These are phyloP conservation scores for Thera britannica DNA, from an alignment of 2,888 invertebrate species.

Conservation along the genomic window DNA sequence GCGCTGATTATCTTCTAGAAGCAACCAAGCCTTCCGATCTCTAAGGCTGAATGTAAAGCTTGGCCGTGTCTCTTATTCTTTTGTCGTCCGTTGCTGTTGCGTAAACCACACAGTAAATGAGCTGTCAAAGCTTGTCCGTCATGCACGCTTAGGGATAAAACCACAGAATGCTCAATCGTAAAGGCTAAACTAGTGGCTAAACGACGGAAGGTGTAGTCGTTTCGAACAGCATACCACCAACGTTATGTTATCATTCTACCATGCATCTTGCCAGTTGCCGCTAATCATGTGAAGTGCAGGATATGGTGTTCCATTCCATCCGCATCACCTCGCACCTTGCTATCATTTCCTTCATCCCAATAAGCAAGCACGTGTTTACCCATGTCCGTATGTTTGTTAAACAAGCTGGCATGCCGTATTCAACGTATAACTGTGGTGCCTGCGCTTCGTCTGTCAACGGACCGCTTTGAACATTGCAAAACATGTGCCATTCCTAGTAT, in stretches of 20 bases:
- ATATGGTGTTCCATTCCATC: constrained; percentile 11
- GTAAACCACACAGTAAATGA: constrained; percentile 18
- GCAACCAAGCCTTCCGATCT: not conserved
- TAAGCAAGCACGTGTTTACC: constrained; percentile 33
- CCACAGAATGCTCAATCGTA: constrained; percentile 24
- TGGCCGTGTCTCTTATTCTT: no score
- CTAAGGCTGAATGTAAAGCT: no score
- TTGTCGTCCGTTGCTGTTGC: constrained; percentile 1
- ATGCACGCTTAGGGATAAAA: constrained; percentile 18
- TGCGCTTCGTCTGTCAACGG: constrained; percentile 50
- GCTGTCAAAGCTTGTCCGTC: constrained; percentile 19
- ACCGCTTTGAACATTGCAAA: constrained; percentile 49
- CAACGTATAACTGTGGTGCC: constrained; percentile 33
- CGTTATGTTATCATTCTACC: constrained; percentile 14
- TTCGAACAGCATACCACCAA: constrained; percentile 10
- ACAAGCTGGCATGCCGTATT: constrained; percentile 34
- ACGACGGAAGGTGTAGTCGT: constrained; percentile 23
- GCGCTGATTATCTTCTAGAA: not conserved
- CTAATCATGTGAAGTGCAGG: constrained; percentile 12
- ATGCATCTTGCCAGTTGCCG: constrained; percentile 6
- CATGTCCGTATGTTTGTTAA: constrained; percentile 38
- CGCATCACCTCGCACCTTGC: constrained; percentile 9
- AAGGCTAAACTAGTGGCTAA: constrained; percentile 9
- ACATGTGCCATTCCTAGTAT: constrained; percentile 34
- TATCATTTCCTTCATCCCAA: constrained; percentile 7